phyloP scores from a whole-genome alignment of 35 echinoderm and acorn worm genomes.

The Antedon bifida region DNA sequence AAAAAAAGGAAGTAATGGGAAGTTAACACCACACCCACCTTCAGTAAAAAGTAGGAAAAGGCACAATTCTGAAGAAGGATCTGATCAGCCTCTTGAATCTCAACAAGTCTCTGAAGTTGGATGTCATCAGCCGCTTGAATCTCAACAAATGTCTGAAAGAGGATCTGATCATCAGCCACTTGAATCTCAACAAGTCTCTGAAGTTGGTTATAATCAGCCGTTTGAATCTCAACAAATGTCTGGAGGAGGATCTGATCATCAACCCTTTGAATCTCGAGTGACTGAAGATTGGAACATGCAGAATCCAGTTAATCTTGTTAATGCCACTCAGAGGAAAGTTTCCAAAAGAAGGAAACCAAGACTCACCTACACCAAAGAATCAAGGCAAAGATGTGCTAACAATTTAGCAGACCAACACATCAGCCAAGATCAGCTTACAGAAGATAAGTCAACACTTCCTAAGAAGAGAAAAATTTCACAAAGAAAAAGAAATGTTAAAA shows the following conservation, averaged over 20 bases:
- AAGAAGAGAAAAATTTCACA: background rate
- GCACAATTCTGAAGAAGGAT: background rate
- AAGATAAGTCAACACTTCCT: background rate
- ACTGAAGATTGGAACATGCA: background rate
- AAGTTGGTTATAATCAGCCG: too few species aligned
- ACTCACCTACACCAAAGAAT: background rate
- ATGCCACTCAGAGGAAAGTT: background rate
- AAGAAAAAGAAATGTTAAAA: background rate
- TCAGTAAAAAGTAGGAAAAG: background rate
- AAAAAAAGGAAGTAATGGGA: too few species aligned
- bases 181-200: too few species aligned
- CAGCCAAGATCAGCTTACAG: background rate
- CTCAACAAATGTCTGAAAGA: too few species aligned
- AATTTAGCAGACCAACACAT: too few species aligned
- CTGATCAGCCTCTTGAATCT: too few species aligned
- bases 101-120: too few species aligned
- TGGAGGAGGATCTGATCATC: too few species aligned
- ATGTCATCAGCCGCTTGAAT: too few species aligned
- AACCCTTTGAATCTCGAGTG: too few species aligned
- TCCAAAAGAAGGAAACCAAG: background rate
- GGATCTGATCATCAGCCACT: too few species aligned
- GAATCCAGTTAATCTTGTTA: background rate
- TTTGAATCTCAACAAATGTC: too few species aligned
- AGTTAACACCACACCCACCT: background rate
- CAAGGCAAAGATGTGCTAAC: background rate